Base-by-base conservation (phyloP, 2,888 invertebrate genomes). In the Gasteruption jaculator region DNA sequence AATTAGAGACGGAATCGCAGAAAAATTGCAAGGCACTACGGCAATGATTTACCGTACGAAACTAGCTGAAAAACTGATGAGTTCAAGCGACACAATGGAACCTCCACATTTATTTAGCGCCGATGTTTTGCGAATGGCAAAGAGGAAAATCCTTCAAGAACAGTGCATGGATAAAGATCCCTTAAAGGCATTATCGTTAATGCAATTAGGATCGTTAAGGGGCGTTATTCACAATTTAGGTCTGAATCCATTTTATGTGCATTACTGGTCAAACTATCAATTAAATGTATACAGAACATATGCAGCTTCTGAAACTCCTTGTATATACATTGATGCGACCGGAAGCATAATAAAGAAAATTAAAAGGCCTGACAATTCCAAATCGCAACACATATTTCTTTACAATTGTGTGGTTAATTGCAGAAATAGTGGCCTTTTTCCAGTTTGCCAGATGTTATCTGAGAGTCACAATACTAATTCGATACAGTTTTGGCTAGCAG, bases 271-370 rank as follows among this genome's bases (percentile, higher is more conserved):
- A n/a, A n/a, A 43, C 4, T 36, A 29, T 18, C 50, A 49, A n/a
- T 11, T 39, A 11, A 24, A 49, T 4, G n/a, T 27, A 5, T 52
- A 39, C 1, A 14, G 20, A 22, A 26, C 30, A n/a, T 34, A 41
- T 22, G 21, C 36, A 7, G 12, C 11, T 10, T 12, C n/a, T 4
- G 36, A 45, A 18, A 27, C 35, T 5, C 22, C 30, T 5, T 31
- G 37, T 15, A 11, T 50, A 15, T 19, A 21, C 3, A 45, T 50
- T 7, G 52, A 52, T 38, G 46, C 48, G n/a, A 50, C 43, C n/a
- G 52, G 46, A 6, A 40, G 38, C 3, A 26, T 48, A 10, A 14
- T 43, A 16, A 31, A 41, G 6, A 32, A 30, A 7, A 29, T 48
- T 21, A 29, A 27, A 2, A 20, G 37, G 10, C 29, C 40, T 5